Conservation (phyloP, 1,140 invertebrate genomes). For the Aphelinus atriplicis region DNA sequence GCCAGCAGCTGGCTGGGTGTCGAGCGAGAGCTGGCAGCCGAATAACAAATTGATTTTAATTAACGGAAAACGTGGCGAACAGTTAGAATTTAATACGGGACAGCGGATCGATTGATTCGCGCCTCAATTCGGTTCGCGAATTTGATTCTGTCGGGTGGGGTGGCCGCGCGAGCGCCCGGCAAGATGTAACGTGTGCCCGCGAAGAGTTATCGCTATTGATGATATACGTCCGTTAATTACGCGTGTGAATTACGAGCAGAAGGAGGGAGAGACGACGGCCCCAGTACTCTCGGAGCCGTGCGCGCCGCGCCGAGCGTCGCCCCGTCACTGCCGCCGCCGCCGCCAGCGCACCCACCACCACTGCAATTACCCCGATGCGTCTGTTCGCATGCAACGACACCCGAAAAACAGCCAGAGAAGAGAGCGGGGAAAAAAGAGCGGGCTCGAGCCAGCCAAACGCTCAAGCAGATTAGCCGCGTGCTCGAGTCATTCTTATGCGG, state of each 20-base stretch:
- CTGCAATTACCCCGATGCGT: background rate
- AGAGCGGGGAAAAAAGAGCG: background rate
- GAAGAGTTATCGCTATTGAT: conserved; percentile 36
- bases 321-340: background rate
- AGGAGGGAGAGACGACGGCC: conserved; percentile 13
- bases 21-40: too few species aligned
- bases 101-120: conserved; percentile 33
- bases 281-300: too few species aligned
- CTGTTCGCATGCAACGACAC: background rate
- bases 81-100: conserved; percentile 15
- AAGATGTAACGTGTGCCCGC: background rate
- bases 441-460: background rate
- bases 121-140: conserved; percentile 36
- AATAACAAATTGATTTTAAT: conserved; percentile 35
- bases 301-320: too few species aligned
- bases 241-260: conserved; percentile 44
- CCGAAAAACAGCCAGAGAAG: background rate
- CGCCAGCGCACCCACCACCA: too few species aligned
- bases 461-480: conserved; percentile 19
- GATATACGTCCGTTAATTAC: conserved; percentile 48
- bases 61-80: conserved; percentile 17
- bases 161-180: background rate
- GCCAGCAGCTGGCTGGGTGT: too few species aligned
- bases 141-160: conserved; percentile 42
- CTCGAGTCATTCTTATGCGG: conserved; percentile 5